Base-by-base conservation (phyloP, 2,888 invertebrate species). In the Drosophila mayaguana region DNA sequence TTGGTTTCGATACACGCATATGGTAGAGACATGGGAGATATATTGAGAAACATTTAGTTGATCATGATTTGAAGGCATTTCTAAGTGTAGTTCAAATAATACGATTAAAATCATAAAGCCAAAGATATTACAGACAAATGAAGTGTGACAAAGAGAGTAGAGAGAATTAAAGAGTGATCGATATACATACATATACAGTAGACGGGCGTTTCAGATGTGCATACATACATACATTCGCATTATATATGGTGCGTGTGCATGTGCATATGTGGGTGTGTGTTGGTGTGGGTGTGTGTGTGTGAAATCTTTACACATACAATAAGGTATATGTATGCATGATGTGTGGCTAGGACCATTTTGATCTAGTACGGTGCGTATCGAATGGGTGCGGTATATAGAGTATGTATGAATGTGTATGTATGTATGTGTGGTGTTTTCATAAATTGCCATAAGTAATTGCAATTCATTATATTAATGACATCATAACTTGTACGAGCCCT, bases 221-320 rank as follows among this genome's bases (percentile, higher is more conserved):
- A 73, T 63, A 64, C 78, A 80, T 75, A 72, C 83, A 80, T 75
- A 72, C 83, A 82, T 82, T 79, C 72, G 69, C 69, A 75, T 79
- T 75, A 69, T 68, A 81, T 78, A 66, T 53, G 43, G 78, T 77
- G 72, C 57, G 28, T 48, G 51, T 60, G 63, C 48, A 62, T 62
- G 38, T 36, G 28, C 61, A 43, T 20, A 43, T 45, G 55, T 48
- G 57, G 9, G 28, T 12, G 28, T 28, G 16, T 22, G 16, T 22
- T n/a, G 2, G 22, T 56, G 34, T 63, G 45, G 38, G 51, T 60
- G 48, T 55, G 63, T 50, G 63, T 50, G 54, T 18, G 36, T 65
- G 22, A 76, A 18, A 22, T 38, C 40, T 56, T 34, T 34, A 16
- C 20, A 43, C 32, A 54, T 57, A 48, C 55, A 63, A 18, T 69